Evolutionary conservation across 2,797 vertebrate genomes (phyloP).

Genomic region (Otus scops): DNA sequence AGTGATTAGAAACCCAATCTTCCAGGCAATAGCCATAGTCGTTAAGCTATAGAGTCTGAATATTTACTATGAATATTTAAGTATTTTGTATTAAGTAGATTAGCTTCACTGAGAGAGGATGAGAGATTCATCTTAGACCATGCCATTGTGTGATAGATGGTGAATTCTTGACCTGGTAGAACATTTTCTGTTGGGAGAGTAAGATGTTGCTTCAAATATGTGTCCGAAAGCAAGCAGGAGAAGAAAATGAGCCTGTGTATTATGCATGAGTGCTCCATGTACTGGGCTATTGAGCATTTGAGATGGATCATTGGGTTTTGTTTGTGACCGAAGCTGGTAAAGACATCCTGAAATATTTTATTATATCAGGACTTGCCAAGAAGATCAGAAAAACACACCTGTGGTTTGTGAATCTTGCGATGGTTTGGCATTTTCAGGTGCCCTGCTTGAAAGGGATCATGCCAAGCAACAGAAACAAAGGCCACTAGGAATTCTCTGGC

Average conservation of each 20-base stretch:
- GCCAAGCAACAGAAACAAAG: neutral
- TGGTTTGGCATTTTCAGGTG: neutral
- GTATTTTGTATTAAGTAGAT: conserved; percentile 39
- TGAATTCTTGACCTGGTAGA: neutral
- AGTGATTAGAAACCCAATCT: conserved; percentile 24
- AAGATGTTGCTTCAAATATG: neutral
- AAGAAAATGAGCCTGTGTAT: neutral
- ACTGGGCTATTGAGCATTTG: neutral
- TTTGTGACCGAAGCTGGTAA: neutral
- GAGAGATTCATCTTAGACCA: neutral
- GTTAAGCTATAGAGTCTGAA: neutral
- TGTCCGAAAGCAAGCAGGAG: neutral
- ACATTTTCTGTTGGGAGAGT: neutral
- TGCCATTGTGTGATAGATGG: neutral
- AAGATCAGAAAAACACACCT: neutral
- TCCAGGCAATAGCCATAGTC: neutral
- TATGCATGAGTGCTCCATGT: neutral
- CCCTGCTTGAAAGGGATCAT: neutral
- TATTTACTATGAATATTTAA: conserved; percentile 33
- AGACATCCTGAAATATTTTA: neutral
- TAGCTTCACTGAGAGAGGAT: neutral
- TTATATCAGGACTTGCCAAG: neutral
- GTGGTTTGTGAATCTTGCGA: neutral
- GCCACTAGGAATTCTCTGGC: neutral
- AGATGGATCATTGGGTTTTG: neutral